Evolutionary conservation across 2,113 vertebrate species (phyloP).

Genomic region (Gasterosteus aculeatus): DNA sequence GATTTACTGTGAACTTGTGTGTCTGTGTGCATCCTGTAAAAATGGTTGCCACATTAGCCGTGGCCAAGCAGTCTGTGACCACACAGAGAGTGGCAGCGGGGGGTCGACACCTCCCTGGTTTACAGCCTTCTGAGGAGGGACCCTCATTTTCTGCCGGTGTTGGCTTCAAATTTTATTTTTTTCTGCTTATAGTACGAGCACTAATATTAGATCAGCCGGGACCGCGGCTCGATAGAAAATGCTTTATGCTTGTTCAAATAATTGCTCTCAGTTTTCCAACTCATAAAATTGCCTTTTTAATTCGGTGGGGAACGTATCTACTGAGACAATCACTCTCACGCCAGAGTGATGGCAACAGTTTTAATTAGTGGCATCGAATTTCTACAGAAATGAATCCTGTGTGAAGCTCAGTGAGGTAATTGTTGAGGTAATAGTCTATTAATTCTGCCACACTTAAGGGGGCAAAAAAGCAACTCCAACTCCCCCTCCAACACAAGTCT

Average conservation of each 20-base stretch:
- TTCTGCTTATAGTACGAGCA: constrained; percentile 69
- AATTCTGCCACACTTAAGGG: constrained; percentile 91
- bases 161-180: constrained; percentile 66
- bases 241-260: constrained; percentile 81
- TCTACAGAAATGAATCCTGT: constrained; percentile 78
- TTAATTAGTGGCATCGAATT: constrained; percentile 82
- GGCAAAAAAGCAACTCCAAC: constrained; percentile 86
- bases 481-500: constrained; percentile 62
- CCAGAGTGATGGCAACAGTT: constrained; percentile 73
- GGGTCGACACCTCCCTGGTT: constrained; percentile 72
- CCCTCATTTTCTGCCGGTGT: constrained; percentile 60
- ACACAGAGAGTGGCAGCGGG: constrained; percentile 78
- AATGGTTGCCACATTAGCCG: constrained; percentile 57
- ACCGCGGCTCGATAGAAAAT: constrained; percentile 77
- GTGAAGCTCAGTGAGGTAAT: constrained; percentile 88
- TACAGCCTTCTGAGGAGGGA: constrained; percentile 65
- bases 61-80: constrained; percentile 81
- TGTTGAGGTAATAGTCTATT: constrained; percentile 95
- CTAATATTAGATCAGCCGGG: constrained; percentile 79
- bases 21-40: constrained; percentile 59
- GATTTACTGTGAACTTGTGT: constrained; percentile 37
- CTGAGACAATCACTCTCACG: constrained; percentile 75
- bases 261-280: constrained; percentile 78
- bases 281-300: constrained; percentile 81
- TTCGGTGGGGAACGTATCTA: constrained; percentile 75